Base-by-base conservation (phyloP, 2,113 vertebrate genomes). In the Petroica traversi region DNA sequence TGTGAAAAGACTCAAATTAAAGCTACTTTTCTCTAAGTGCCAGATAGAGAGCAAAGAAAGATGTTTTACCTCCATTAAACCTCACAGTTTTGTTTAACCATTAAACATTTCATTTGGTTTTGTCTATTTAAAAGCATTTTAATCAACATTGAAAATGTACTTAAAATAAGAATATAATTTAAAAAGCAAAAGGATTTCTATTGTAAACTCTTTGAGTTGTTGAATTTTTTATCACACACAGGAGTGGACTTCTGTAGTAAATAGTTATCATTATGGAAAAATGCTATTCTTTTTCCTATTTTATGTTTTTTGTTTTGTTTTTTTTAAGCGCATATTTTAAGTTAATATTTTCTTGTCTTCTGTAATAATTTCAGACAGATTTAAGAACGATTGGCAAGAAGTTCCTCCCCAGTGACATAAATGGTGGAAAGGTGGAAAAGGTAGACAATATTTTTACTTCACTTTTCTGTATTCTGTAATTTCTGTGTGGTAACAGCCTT, bases 351-450 rank as follows among this genome's bases (percentile, higher is more conserved):
- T 97, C 52, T 88, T 94, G 34, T 86, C 28, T 89, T 92, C 29
- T 94, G 8, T 97, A 92, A 98, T 96, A 55, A 98, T 98, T 98
- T 95, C 98, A 99, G 99, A 99, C 97, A 98, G 99, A 99, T 98
- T 98, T 99, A 94, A 99, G 99, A 98, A 98, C 98, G 54, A 98
- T 99, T 96, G 99, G 99, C 90, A 99, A 98, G 96, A 99, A 98
- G 89, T 98, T 98, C 88, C 98, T 99, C 17, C 99, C 99, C n/a
- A 96, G 97, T 89, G 99, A 99, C 95, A 99, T 99, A 97, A 99
- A 99, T 95, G 99, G 99, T 95, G 99, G 99, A 97, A 98, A 99
- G 94, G 98, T 99, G 85, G 99, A 99, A 96, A 99, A 99, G 98
- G 99, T 99, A 98, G 98, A 92, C 34, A 20, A 62, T 57, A 9